Evolutionary conservation across 2,113 vertebrate genomes (phyloP).

Genomic region (Poeciliopsis prolifica): DNA sequence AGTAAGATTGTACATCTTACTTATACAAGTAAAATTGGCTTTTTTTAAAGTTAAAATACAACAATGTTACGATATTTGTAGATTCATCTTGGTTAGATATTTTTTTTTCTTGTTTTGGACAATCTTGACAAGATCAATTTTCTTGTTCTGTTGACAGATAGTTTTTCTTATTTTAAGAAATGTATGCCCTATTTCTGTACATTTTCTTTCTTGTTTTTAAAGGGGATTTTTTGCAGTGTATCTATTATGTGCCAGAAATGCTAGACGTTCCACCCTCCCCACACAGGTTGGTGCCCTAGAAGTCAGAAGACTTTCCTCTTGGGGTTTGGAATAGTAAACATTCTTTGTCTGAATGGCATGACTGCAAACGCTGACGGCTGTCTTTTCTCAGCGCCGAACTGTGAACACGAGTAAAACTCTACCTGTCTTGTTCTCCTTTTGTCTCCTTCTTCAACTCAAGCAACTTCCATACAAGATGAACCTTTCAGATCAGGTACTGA

Average conservation of each 20-base stretch:
- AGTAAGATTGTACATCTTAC: too few species aligned
- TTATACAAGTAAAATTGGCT: too few species aligned
- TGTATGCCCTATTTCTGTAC: too few species aligned
- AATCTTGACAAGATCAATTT: too few species aligned
- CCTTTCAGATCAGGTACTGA: slow-evolving; percentile 79
- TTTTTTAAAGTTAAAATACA: too few species aligned
- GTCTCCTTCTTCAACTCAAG: slow-evolving; percentile 73
- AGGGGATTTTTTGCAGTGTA: not conserved
- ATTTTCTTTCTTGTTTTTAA: too few species aligned
- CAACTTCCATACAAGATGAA: slow-evolving; percentile 82
- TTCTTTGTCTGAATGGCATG: slow-evolving; percentile 35
- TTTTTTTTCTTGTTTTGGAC: too few species aligned
- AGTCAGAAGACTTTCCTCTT: slow-evolving; percentile 30
- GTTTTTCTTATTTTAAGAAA: too few species aligned
- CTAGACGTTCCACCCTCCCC: slow-evolving; percentile 14
- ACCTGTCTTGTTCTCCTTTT: slow-evolving; percentile 70
- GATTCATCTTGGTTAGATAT: too few species aligned
- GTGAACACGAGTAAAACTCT: slow-evolving; percentile 63
- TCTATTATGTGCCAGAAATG: slow-evolving; percentile 29
- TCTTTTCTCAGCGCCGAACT: slow-evolving; percentile 36
- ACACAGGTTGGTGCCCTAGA: slow-evolving; percentile 47
- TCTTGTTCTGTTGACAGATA: too few species aligned
- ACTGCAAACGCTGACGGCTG: slow-evolving; percentile 27
- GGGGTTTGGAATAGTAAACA: slow-evolving; percentile 36
- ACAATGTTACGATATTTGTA: too few species aligned